Conservation (phyloP, 2,113 vertebrate genomes). For the Pteropus alecto region DNA sequence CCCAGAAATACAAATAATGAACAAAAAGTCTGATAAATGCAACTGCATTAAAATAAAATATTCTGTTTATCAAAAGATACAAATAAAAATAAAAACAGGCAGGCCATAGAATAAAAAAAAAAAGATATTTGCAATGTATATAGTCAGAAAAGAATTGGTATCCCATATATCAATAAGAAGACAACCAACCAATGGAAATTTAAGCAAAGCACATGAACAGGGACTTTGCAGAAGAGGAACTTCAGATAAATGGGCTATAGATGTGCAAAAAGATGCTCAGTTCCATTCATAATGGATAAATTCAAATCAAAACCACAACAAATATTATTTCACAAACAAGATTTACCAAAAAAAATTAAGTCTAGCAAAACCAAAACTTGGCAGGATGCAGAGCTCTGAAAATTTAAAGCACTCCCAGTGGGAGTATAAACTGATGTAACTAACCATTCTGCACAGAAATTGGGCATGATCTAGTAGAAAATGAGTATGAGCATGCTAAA, state of each 20-base stretch:
- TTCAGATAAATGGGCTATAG: background rate
- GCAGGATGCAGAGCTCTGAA: background rate
- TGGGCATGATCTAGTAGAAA: background rate
- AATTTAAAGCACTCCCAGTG: background rate
- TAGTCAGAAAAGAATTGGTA: background rate
- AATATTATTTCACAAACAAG: background rate
- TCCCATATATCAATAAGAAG: background rate
- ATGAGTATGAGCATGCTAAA: background rate
- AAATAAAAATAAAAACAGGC: background rate
- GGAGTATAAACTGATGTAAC: background rate
- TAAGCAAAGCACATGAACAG: background rate
- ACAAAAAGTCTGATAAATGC: background rate
- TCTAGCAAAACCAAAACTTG: background rate
- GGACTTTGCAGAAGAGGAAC: background rate
- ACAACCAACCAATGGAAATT: background rate
- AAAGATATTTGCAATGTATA: background rate
- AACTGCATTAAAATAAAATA: conserved; percentile 25
- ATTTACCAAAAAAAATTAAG: background rate
- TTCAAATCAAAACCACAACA: background rate
- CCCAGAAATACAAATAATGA: background rate
- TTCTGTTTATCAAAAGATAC: background rate
- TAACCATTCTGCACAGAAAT: background rate
- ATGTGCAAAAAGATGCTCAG: background rate
- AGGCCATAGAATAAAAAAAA: background rate
- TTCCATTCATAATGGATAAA: background rate